Conservation (phyloP, 2,888 invertebrate species). For the Amblyjoppa proteus region DNA sequence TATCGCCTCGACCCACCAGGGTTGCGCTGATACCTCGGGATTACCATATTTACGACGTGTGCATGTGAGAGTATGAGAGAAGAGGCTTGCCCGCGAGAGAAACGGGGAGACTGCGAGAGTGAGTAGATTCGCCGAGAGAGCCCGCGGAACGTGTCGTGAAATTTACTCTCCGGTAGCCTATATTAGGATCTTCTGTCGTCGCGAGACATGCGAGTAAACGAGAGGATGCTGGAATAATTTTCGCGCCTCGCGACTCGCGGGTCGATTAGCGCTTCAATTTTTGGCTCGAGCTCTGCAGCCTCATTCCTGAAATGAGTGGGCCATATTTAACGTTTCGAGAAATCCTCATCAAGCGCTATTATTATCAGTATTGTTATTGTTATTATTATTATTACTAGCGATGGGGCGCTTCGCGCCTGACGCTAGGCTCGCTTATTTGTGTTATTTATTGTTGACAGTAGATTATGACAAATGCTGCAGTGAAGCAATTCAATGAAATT, state of each 20-base stretch:
- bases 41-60: conserved; percentile 83
- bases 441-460: too few relatives aligned
- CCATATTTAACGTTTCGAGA: background rate
- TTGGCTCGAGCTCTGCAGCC: background rate
- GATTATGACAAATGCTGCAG: too few relatives aligned
- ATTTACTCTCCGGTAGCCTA: conserved; percentile 45
- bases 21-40: conserved; percentile 80
- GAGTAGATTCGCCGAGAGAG: conserved; percentile 41
- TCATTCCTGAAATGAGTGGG: background rate
- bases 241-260: conserved; percentile 27
- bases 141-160: conserved; percentile 47
- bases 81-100: conserved; percentile 1
- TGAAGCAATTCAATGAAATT: too few relatives aligned
- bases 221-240: conserved; percentile 41
- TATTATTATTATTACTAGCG: background rate
- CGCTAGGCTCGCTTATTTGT: too few relatives aligned
- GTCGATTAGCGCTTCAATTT: conserved; percentile 18
- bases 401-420: too few relatives aligned
- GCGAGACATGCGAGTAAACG: conserved; percentile 26
- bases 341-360: background rate
- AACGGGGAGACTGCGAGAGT: conserved; percentile 28
- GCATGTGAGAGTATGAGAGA: conserved; percentile 56
- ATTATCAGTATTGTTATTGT: background rate
- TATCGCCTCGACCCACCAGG: conserved; percentile 80
- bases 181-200: conserved; percentile 9